phyloP scores from a whole-genome alignment of 2,888 invertebrate genomes.

The Cephus rjabovi region DNA sequence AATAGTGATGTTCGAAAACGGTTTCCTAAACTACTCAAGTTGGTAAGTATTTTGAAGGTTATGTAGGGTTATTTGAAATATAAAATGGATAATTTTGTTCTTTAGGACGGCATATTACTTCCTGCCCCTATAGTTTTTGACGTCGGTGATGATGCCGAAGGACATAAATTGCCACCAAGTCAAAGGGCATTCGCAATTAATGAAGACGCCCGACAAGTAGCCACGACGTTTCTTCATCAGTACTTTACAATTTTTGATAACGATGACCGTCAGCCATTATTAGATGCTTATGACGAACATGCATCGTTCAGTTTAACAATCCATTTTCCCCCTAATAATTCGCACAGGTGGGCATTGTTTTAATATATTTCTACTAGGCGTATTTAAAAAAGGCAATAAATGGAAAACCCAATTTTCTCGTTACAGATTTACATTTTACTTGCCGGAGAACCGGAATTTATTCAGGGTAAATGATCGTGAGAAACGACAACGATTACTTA shows the following conservation, averaged over 20 bases:
- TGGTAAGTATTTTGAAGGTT: slow-evolving; percentile 75
- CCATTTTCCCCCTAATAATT: slow-evolving; percentile 10
- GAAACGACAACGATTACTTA: slow-evolving; percentile 73
- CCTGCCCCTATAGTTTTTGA: slow-evolving; percentile 88
- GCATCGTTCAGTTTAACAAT: slow-evolving; percentile 74
- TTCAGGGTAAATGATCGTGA: slow-evolving; percentile 72
- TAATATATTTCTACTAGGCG: not conserved
- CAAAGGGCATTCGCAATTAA: slow-evolving; percentile 74
- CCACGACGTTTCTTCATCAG: slow-evolving; percentile 84
- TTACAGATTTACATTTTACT: slow-evolving; percentile 71
- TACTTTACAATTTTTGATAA: slow-evolving; percentile 85
- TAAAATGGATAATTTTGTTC: slow-evolving; percentile 12
- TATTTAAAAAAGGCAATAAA: not conserved
- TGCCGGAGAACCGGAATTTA: slow-evolving; percentile 76
- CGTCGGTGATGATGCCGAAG: slow-evolving; percentile 70
- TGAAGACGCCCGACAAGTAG: slow-evolving; percentile 73
- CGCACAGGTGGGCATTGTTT: slow-evolving; percentile 15
- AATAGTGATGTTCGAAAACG: slow-evolving; percentile 87
- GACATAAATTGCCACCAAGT: slow-evolving; percentile 72
- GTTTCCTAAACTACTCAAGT: slow-evolving; percentile 83
- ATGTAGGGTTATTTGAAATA: not conserved
- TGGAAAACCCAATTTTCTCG: slow-evolving; percentile 21
- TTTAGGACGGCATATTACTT: slow-evolving; percentile 81
- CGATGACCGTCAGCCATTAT: slow-evolving; percentile 76
- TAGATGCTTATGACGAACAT: slow-evolving; percentile 87